Evolutionary conservation across 2,797 vertebrate species (phyloP).

Genomic region (Poecilia velifera): DNA sequence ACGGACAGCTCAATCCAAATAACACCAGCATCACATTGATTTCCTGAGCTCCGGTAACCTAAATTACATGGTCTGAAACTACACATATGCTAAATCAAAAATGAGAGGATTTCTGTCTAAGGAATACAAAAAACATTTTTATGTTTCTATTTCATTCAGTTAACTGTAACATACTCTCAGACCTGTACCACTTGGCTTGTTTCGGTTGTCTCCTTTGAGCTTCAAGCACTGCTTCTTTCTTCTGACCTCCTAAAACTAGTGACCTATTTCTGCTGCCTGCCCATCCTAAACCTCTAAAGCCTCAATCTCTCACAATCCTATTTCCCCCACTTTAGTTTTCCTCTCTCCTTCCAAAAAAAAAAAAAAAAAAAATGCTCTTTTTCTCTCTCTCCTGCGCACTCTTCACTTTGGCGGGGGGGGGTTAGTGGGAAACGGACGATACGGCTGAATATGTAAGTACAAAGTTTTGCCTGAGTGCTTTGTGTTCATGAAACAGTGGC

Average conservation of each 20-base stretch:
- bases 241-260: conserved; percentile 56
- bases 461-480: conserved; percentile 71
- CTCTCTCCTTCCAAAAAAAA: conserved; percentile 57
- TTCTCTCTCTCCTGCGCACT: conserved; percentile 69
- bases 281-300: conserved; percentile 59
- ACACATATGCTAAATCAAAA: neutral
- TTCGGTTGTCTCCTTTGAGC: conserved; percentile 30
- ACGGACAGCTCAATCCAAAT: conserved; percentile 7
- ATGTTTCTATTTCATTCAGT: neutral
- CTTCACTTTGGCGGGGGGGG: conserved; percentile 76
- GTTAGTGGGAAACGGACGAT: conserved; percentile 98
- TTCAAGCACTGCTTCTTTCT: conserved; percentile 54
- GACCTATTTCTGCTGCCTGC: conserved; percentile 63
- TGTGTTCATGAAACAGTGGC: conserved; percentile 65
- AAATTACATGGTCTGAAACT: conserved; percentile 12
- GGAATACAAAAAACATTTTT: neutral
- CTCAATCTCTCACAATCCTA: conserved; percentile 68
- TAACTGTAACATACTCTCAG: conserved; percentile 16
- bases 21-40: conserved; percentile 15
- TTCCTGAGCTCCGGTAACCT: conserved; percentile 10
- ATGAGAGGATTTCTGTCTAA: neutral
- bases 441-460: conserved; percentile 98
- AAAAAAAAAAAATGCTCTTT: conserved; percentile 53
- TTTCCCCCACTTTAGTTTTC: conserved; percentile 71
- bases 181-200: conserved; percentile 16